These are phyloP conservation scores for Opisthocomus hoazin DNA, from an alignment of 2,113 vertebrate species.

Conservation along the genomic window DNA sequence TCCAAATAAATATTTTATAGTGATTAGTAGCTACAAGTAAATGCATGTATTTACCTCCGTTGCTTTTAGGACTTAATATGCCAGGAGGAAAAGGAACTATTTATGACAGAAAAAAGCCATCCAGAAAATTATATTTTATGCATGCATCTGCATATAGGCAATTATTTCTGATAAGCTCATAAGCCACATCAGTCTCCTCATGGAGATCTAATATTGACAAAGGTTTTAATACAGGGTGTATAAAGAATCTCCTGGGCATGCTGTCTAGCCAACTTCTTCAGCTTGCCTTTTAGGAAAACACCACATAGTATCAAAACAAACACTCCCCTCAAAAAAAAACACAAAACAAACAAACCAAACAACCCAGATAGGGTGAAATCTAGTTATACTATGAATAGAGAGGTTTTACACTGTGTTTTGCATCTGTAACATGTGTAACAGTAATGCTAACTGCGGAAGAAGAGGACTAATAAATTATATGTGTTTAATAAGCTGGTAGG, in stretches of 20 bases:
- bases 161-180: background rate
- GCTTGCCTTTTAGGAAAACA: background rate
- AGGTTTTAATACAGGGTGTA: background rate
- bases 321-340: rapidly evolving
- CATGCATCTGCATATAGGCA: background rate
- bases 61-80: background rate
- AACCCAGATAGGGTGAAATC: background rate
- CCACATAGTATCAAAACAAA: background rate
- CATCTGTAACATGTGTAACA: background rate
- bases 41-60: background rate
- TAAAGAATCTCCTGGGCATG: background rate
- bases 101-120: background rate
- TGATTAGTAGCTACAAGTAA: background rate
- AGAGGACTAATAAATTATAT: background rate
- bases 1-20: background rate
- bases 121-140: background rate
- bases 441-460: background rate
- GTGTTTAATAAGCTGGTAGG: background rate
- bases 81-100: background rate
- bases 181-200: background rate
- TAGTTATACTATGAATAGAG: background rate
- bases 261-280: background rate
- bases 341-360: background rate
- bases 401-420: background rate
- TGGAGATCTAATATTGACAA: background rate